Conservation (phyloP, 2,113 vertebrate genomes). For the Cephalopterus ornatus region DNA sequence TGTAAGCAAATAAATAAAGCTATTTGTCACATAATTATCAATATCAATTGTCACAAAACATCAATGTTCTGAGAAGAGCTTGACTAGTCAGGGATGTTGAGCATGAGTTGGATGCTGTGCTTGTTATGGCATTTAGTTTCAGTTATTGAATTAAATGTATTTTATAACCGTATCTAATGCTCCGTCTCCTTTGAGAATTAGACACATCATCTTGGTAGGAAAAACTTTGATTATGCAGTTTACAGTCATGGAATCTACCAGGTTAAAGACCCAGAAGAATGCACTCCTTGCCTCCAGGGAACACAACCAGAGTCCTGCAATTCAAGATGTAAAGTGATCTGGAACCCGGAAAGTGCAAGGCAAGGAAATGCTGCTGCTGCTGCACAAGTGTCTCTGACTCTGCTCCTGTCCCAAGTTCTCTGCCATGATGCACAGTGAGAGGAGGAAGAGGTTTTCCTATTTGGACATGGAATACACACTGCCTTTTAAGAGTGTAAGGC, state of each 20-base stretch:
- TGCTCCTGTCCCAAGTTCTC: neutral
- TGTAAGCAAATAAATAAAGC: conserved; percentile 48
- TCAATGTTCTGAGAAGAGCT: neutral
- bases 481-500: neutral
- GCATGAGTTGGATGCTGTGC: neutral
- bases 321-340: neutral
- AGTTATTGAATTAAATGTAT: neutral
- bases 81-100: neutral
- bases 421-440: neutral
- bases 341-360: neutral
- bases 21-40: neutral
- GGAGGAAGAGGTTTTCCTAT: neutral
- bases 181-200: neutral
- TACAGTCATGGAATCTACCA: neutral
- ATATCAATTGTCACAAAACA: neutral
- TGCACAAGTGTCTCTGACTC: neutral
- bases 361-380: neutral
- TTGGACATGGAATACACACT: fast-evolving
- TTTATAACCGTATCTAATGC: neutral
- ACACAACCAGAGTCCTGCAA: neutral
- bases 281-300: neutral
- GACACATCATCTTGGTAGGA: neutral
- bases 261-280: neutral
- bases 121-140: neutral
- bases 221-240: neutral